Conservation (phyloP, 2,113 vertebrate genomes). For the Hippocampus abdominalis region DNA sequence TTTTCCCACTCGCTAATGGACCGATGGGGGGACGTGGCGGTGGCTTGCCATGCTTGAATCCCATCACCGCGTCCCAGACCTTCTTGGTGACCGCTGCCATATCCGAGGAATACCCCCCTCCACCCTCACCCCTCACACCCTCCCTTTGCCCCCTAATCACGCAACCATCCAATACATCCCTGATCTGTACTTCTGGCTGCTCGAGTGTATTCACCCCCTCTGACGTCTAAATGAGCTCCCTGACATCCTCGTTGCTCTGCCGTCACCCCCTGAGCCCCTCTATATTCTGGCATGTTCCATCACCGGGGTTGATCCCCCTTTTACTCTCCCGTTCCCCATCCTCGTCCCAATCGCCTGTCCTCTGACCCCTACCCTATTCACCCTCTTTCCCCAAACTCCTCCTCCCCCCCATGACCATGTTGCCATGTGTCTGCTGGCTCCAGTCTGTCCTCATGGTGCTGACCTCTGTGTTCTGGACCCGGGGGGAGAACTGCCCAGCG, state of each 20-base stretch:
- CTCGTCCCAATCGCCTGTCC: constrained; percentile 60
- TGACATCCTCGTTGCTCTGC: constrained; percentile 35
- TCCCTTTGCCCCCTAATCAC: constrained; percentile 39
- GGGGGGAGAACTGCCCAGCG: constrained; percentile 80
- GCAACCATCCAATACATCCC: not conserved
- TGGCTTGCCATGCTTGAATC: constrained; percentile 62
- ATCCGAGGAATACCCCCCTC: constrained; percentile 34
- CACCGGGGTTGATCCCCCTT: constrained; percentile 72
- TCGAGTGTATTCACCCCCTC: constrained; percentile 63
- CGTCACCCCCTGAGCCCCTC: not conserved
- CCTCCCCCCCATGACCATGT: constrained; percentile 75
- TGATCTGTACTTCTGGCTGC: constrained; percentile 45
- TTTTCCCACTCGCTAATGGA: constrained; percentile 45
- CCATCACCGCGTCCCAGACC: constrained; percentile 61
- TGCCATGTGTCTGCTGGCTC: constrained; percentile 74
- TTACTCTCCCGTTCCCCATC: constrained; percentile 65
- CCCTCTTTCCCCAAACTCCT: constrained; percentile 49
- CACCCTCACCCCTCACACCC: constrained; percentile 16
- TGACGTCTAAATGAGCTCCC: constrained; percentile 76
- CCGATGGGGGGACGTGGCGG: constrained; percentile 61
- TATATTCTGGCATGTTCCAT: constrained; percentile 60
- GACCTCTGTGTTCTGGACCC: constrained; percentile 68
- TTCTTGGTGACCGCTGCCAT: constrained; percentile 51
- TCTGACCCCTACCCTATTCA: constrained; percentile 49
- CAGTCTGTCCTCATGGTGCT: constrained; percentile 70